Conservation (phyloP, 1,140 invertebrate species). For the Drepana arcuata region DNA sequence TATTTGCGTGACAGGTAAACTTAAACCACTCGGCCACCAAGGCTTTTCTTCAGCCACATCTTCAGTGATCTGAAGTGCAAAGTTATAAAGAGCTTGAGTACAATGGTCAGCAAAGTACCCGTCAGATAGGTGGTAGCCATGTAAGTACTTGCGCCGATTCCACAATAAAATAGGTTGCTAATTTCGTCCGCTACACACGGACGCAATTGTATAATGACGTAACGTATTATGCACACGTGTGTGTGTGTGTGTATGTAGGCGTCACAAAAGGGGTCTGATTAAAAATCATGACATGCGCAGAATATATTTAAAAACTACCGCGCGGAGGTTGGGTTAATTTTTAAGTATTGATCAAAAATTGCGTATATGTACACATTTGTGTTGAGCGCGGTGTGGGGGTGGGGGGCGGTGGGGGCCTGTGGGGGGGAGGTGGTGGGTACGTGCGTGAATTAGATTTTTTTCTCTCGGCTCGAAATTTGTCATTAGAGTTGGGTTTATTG, state of each 20-base stretch:
- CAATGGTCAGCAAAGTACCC: no score
- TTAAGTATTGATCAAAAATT: slow-evolving; percentile 70
- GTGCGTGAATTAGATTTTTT: slow-evolving; percentile 62
- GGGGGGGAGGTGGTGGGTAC: slow-evolving; percentile 6
- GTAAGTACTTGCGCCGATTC: no score
- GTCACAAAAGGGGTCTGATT: slow-evolving; percentile 54
- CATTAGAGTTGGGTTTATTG: slow-evolving; percentile 34
- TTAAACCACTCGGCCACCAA: no score
- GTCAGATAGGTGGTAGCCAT: no score
- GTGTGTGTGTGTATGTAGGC: slow-evolving; percentile 34
- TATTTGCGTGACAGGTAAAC: no score
- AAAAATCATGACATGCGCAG: slow-evolving; percentile 68
- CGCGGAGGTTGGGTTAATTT: slow-evolving; percentile 63
- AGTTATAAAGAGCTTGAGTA: no score
- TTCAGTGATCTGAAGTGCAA: no score
- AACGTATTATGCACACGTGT: slow-evolving; percentile 20
- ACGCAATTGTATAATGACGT: slow-evolving; percentile 4
- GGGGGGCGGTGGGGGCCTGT: slow-evolving; percentile 2
- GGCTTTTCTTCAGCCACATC: no score
- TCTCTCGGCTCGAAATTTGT: slow-evolving; percentile 38
- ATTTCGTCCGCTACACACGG: slow-evolving; percentile 6
- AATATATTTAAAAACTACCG: slow-evolving; percentile 64
- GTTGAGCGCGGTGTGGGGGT: slow-evolving; percentile 11
- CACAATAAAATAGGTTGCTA: no score
- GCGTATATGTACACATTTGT: slow-evolving; percentile 37